Evolutionary conservation across 2,888 invertebrate genomes (phyloP), one percentile per base, ranked within the genome.

Genomic region (Cerastis leucographa): DNA sequence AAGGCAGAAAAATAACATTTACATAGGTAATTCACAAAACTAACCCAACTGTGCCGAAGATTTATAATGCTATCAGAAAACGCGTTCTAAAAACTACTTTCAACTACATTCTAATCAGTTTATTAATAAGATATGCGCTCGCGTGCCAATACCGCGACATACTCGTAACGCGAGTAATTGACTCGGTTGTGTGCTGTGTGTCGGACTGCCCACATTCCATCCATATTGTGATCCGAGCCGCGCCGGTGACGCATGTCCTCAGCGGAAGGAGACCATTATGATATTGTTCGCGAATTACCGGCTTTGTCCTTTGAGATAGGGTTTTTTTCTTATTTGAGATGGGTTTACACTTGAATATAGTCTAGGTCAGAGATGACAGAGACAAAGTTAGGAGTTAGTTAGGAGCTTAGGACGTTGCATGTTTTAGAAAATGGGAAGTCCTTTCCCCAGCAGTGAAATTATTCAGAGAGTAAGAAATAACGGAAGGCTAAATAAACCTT

Each of bases 161-260:
- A 44, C 14, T 19, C 29, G 61, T 35, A 51, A 66, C 61, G 46
- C 25, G 25, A 49, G 40, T 78, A 76, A 83, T 85, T 85, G 78
- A 74, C 70, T 17, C 85, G 81, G 83, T 83, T 77, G 80, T 74
- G 54, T 44, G 56, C 17, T 40, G 22, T 75, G 73, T 68, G n/a
- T 19, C 35, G 3, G 1, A 3, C 35, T 35, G 35, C 35, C 22
- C 40, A 12, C 14, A n/a, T 29, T 29, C 61, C 54, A 11, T 25
- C 5, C 19, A 19, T 19, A 35, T 35, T 35, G 59, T 19, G 4
- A 25, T 19, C 6, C 29, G 25, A 59, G 22, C 35, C 61, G 49
- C n/a, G 19, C 9, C 22, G 64, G 73, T 62, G 76, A 81, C 78
- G 74, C 72, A 25, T 17, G 22, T n/a, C 40, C 29, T 0, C 44